Evolutionary conservation across 2,797 vertebrate species (phyloP).

Genomic region (Sebastes taczanowskii): DNA sequence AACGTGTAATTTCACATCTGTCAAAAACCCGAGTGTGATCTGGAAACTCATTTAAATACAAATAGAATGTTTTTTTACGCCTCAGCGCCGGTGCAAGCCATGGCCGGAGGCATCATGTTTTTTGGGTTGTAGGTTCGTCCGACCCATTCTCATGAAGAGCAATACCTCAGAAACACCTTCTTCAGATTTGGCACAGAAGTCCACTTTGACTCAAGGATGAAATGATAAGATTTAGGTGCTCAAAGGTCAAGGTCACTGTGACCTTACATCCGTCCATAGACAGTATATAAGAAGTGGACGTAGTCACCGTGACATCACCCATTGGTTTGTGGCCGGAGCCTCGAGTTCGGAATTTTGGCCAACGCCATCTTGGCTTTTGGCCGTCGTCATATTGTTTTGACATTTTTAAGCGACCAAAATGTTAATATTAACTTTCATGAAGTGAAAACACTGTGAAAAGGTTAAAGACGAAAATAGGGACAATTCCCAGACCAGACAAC

Average conservation of each 20-base stretch:
- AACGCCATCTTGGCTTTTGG: too few relatives aligned
- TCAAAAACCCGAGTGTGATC: background rate
- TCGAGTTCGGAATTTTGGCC: background rate
- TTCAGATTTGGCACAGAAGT: background rate
- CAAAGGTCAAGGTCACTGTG: background rate
- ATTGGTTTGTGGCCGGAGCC: too few relatives aligned
- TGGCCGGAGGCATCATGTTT: too few relatives aligned
- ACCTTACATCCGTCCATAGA: background rate
- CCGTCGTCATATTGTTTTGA: too few relatives aligned
- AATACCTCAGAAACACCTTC: background rate
- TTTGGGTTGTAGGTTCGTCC: background rate
- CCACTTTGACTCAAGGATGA: background rate
- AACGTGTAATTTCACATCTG: background rate
- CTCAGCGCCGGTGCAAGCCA: background rate
- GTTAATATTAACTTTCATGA: too few relatives aligned
- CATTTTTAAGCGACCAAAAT: too few relatives aligned
- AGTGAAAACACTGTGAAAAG: too few relatives aligned
- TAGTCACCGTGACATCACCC: too few relatives aligned
- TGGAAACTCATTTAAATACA: background rate
- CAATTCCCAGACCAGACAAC: too few relatives aligned
- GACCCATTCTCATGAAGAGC: background rate
- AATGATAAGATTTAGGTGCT: rapidly evolving
- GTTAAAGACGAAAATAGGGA: too few relatives aligned
- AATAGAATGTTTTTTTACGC: background rate
- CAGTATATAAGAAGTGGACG: too few relatives aligned